Percentiles rank a stretch among this genome's conserved stretches.
Evolutionary conservation across 2,888 invertebrate genomes (phyloP).

Genomic region (Autographa gamma): DNA sequence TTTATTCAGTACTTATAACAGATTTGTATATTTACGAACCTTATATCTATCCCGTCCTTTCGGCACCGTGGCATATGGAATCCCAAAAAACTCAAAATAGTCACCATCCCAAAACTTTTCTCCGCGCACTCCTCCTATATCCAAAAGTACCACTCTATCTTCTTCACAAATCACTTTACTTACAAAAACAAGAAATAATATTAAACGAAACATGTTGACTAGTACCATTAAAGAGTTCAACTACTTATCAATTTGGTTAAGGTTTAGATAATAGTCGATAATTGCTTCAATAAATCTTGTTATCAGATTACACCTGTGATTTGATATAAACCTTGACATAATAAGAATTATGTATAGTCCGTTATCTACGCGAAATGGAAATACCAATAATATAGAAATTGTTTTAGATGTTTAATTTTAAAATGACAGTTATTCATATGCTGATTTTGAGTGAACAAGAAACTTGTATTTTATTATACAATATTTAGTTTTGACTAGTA

Average conservation of each 20-base stretch:
- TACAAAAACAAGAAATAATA: slow-evolving; percentile 63
- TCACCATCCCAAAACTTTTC: slow-evolving; percentile 84
- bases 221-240: slow-evolving; percentile 37
- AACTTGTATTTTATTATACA: too few relatives aligned
- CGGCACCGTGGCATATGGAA: slow-evolving; percentile 80
- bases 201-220: slow-evolving; percentile 65
- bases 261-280: slow-evolving; percentile 47
- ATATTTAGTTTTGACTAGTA: too few relatives aligned
- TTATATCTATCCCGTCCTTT: slow-evolving; percentile 78
- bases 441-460: too few relatives aligned
- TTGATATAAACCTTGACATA: slow-evolving; percentile 38
- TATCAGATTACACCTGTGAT: slow-evolving; percentile 57
- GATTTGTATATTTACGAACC: slow-evolving; percentile 61
- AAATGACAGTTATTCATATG: too few relatives aligned
- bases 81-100: slow-evolving; percentile 79
- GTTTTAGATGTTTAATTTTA: neutral
- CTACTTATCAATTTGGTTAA: slow-evolving; percentile 41
- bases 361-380: neutral
- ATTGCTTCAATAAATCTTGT: slow-evolving; percentile 28
- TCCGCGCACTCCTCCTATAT: slow-evolving; percentile 73
- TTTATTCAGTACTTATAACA: too few relatives aligned
- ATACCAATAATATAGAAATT: neutral
- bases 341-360: neutral
- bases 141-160: slow-evolving; percentile 67
- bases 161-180: slow-evolving; percentile 58